Percentiles rank a stretch among this genome's conserved stretches.
These are phyloP conservation scores for Tipula confusa DNA, from an alignment of 2,888 invertebrate species.

Conservation along the genomic window DNA sequence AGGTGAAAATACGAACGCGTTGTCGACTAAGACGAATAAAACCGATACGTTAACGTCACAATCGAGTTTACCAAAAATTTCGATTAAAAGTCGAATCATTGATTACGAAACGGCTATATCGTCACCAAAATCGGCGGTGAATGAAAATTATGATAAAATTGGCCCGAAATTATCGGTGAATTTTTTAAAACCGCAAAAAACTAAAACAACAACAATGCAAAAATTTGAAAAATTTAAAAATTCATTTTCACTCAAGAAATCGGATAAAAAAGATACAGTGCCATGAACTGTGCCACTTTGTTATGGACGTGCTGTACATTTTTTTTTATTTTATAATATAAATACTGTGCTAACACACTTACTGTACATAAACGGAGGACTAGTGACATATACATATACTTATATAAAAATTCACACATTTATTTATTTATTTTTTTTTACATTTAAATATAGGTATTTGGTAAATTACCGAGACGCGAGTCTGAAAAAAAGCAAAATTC, in stretches of 20 bases:
- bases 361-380: not conserved
- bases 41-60: not conserved
- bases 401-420: too few species aligned
- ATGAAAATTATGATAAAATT: not conserved
- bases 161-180: not conserved
- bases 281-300: not conserved
- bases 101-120: slow-evolving; percentile 33
- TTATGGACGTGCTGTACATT: not conserved
- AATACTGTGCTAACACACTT: not conserved
- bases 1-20: slow-evolving; percentile 28
- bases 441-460: not conserved
- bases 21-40: too few species aligned
- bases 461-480: not conserved
- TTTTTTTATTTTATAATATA: not conserved
- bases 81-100: slow-evolving; percentile 21
- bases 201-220: not conserved
- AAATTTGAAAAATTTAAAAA: slow-evolving; percentile 15
- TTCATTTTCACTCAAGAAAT: not conserved
- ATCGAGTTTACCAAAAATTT: not conserved
- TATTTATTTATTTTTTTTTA: not conserved
- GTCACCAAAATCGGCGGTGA: slow-evolving; percentile 33
- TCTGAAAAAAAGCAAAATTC: not conserved
- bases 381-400: not conserved
- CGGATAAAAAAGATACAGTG: not conserved
- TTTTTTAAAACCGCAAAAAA: not conserved